Conservation (phyloP, 2,797 vertebrate genomes). For the Selene dorsalis region DNA sequence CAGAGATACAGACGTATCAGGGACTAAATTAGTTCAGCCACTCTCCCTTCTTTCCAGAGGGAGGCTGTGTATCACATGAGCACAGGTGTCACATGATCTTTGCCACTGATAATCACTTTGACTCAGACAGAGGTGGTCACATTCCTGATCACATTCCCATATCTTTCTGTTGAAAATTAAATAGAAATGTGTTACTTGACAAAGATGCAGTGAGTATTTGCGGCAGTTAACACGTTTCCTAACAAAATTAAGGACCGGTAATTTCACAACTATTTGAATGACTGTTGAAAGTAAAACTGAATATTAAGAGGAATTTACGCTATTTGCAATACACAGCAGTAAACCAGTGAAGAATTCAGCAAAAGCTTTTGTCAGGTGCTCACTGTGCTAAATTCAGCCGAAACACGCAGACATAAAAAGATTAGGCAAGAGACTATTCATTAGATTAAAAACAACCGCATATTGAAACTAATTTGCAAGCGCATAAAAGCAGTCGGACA, state of each 20-base stretch:
- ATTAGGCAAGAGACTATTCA: slow-evolving; percentile 14
- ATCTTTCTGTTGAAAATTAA: slow-evolving; percentile 34
- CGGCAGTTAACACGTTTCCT: not conserved
- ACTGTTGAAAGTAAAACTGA: slow-evolving; percentile 14
- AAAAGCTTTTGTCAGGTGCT: slow-evolving; percentile 1
- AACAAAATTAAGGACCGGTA: not conserved
- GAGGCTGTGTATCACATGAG: slow-evolving; percentile 65
- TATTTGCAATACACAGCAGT: not conserved
- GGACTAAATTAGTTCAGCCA: slow-evolving; percentile 31
- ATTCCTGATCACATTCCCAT: slow-evolving; percentile 38
- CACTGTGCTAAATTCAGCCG: not conserved
- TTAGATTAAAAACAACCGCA: not conserved
- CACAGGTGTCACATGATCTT: slow-evolving; percentile 73
- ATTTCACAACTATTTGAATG: slow-evolving; percentile 2
- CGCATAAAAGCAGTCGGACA: slow-evolving; percentile 24
- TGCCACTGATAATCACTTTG: slow-evolving; percentile 71
- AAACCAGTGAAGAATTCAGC: not conserved
- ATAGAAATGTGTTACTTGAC: not conserved
- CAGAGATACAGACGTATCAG: slow-evolving; percentile 22
- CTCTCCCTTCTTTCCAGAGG: slow-evolving; percentile 40
- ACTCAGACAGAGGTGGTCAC: slow-evolving; percentile 42
- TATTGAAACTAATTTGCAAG: slow-evolving; percentile 12
- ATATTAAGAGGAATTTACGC: not conserved
- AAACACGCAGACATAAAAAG: not conserved
- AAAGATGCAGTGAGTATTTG: not conserved